Evolutionary conservation across 2,888 invertebrate species (phyloP).

Genomic region (Drosophila mettleri): DNA sequence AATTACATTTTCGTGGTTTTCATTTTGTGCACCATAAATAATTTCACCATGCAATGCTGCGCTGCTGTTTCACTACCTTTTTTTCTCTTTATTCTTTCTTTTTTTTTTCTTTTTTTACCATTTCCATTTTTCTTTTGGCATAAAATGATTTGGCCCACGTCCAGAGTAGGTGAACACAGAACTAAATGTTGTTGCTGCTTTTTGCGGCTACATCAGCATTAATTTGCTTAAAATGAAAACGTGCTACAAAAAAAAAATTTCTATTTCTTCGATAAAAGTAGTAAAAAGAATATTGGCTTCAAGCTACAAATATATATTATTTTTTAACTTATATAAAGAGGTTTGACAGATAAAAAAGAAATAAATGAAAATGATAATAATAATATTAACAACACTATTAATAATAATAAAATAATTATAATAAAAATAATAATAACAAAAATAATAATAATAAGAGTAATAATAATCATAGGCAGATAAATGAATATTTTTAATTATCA

Average conservation of each 20-base stretch:
- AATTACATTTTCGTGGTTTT: conserved; percentile 81
- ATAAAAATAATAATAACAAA: no score
- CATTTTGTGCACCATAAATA: conserved; percentile 74
- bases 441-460: no score
- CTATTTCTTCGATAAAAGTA: conserved; percentile 8
- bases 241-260: conserved; percentile 14
- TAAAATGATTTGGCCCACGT: conserved; percentile 43
- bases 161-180: conserved; percentile 20
- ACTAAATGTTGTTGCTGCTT: conserved; percentile 51
- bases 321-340: no score
- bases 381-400: no score
- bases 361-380: no score
- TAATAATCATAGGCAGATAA: no score
- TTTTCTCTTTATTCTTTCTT: not conserved
- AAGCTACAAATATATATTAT: no score
- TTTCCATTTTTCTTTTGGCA: conserved; percentile 19
- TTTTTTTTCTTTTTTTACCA: conserved; percentile 6
- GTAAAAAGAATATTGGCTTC: not conserved
- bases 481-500: no score
- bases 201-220: conserved; percentile 73
- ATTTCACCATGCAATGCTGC: conserved; percentile 59
- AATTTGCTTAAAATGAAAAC: conserved; percentile 59
- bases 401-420: no score
- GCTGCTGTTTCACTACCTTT: conserved; percentile 19
- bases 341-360: no score